Percentiles rank a stretch among this genome's conserved stretches.
These are phyloP conservation scores for Trichogramma evanescens DNA, from an alignment of 2,888 invertebrate genomes.

Conservation along the genomic window DNA sequence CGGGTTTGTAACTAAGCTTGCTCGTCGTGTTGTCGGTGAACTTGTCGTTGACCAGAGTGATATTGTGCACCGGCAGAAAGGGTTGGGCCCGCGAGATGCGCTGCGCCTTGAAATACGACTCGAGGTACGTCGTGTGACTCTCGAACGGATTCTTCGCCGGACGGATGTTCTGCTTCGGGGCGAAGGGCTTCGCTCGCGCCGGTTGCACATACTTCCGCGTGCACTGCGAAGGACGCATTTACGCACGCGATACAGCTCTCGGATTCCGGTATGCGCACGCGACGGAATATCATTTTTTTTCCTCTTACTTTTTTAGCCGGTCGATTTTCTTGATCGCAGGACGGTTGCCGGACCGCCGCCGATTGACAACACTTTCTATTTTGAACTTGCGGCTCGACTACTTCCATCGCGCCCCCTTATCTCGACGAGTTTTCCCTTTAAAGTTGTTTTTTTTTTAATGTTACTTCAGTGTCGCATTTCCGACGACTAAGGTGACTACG, in stretches of 20 bases:
- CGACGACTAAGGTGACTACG: too few species aligned
- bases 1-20: conserved; percentile 34
- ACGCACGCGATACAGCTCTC: too few species aligned
- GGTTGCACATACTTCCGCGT: conserved; percentile 39
- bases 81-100: conserved; percentile 25
- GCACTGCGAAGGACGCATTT: conserved; percentile 23
- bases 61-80: conserved; percentile 29
- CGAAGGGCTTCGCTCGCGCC: conserved; percentile 34
- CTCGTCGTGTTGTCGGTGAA: conserved; percentile 37
- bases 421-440: too few species aligned
- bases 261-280: not conserved
- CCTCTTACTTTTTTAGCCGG: not conserved
- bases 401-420: too few species aligned
- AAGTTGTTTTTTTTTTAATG: too few species aligned
- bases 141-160: conserved; percentile 35
- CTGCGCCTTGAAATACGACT: conserved; percentile 33
- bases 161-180: conserved; percentile 31
- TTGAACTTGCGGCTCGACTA: too few species aligned
- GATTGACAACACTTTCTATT: too few species aligned
- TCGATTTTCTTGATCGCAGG: conserved; percentile 6
- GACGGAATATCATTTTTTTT: not conserved
- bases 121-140: conserved; percentile 36
- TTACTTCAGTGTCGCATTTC: too few species aligned
- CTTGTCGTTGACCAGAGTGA: conserved; percentile 29
- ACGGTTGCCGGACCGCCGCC: too few species aligned